phyloP scores from a whole-genome alignment of 2,888 invertebrate species.

The Neria commutata region DNA sequence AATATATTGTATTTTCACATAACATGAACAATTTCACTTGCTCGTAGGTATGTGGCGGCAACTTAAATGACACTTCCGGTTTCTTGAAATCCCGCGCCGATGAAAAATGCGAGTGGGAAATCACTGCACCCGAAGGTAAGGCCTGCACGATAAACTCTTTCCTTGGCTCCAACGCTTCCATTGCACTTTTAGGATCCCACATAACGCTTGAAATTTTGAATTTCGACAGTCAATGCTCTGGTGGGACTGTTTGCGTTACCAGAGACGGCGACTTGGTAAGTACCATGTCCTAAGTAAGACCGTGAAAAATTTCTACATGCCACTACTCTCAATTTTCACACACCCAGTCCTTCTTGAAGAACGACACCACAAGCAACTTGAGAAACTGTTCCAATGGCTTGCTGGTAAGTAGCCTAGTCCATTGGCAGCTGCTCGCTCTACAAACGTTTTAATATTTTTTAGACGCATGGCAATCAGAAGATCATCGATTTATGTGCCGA shows the following conservation, averaged over 20 bases:
- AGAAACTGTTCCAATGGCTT: constrained; percentile 41
- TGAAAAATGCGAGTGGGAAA: constrained; percentile 42
- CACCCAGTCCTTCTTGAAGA: no score
- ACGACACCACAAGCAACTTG: no score
- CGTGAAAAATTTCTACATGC: no score
- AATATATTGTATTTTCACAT: no score
- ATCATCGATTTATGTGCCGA: not conserved
- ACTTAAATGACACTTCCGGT: constrained; percentile 32
- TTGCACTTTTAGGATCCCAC: constrained; percentile 28
- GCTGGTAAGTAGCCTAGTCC: constrained; percentile 33
- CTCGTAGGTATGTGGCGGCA: constrained; percentile 40
- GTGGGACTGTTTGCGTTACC: no score
- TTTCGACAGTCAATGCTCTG: constrained; percentile 49
- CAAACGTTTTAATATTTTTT: not conserved
- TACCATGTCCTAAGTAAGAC: no score
- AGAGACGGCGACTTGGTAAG: no score
- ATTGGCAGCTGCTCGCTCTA: not conserved
- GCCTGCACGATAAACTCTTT: constrained; percentile 7
- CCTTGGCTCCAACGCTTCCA: not conserved
- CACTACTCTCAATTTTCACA: no score
- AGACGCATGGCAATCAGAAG: constrained; percentile 20
- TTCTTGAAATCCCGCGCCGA: constrained; percentile 41
- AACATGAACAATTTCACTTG: no score
- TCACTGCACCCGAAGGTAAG: constrained; percentile 34
- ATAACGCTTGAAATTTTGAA: constrained; percentile 44